Evolutionary conservation across 2,888 invertebrate species (phyloP).

Genomic region (Synergus gifuensis): DNA sequence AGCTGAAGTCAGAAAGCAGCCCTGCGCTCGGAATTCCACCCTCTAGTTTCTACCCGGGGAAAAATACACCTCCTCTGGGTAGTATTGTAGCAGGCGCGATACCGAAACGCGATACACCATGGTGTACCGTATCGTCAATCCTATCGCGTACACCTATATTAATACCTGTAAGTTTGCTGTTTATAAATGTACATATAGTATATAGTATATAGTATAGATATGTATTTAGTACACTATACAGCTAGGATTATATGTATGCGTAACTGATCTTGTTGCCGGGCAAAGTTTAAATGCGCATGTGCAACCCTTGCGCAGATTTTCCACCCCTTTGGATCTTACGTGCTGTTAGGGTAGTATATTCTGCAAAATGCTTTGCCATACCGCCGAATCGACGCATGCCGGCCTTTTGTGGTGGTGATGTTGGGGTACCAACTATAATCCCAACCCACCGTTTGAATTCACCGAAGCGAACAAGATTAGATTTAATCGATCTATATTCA

Average conservation of each 20-base stretch:
- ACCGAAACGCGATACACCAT: constrained; percentile 46
- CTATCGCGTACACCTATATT: constrained; percentile 14
- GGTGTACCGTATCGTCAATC: constrained; percentile 46
- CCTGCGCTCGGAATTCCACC: constrained; percentile 56
- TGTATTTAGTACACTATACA: neutral
- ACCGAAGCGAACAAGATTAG: constrained; percentile 37
- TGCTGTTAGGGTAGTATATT: constrained; percentile 42
- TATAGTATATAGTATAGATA: neutral
- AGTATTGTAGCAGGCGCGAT: constrained; percentile 44
- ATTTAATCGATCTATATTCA: constrained; percentile 36
- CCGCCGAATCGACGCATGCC: constrained; percentile 39
- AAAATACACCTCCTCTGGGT: constrained; percentile 54
- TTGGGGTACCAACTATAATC: constrained; percentile 25
- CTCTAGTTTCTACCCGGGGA: constrained; percentile 52
- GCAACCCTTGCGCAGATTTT: constrained; percentile 46
- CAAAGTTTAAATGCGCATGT: neutral
- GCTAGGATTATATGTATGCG: neutral
- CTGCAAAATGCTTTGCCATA: constrained; percentile 43
- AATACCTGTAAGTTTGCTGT: constrained; percentile 9
- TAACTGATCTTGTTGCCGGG: constrained; percentile 29
- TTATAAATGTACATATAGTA: neutral
- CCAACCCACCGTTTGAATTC: constrained; percentile 11
- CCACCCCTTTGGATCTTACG: constrained; percentile 44
- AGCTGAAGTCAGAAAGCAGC: constrained; percentile 60
- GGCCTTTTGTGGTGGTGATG: constrained; percentile 39